Evolutionary conservation across 2,888 invertebrate species (phyloP), one percentile per base, ranked within the genome.

Genomic region (Xiphydria camelus): DNA sequence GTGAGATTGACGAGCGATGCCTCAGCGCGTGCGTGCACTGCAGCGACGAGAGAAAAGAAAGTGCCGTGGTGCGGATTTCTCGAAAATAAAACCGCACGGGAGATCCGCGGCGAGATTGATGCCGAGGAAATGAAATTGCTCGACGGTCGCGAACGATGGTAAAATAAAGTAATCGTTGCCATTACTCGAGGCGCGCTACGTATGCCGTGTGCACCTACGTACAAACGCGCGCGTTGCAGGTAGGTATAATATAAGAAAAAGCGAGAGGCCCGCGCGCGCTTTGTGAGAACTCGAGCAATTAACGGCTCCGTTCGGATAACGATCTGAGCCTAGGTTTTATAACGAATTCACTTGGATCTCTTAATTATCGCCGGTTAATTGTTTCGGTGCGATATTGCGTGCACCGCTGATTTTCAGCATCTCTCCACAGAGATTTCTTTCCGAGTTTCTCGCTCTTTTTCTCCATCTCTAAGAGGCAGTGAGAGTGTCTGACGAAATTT

Each of bases 221-320:
- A 23, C 22, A 23, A 23, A 18, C 18, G 46, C 39, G 42, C 39
- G 34, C 33, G 43, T 43, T 23, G 7, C 25, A 17, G 15, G 4
- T 36, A 10, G 20, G 17, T 7, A 14, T 3, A 19, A 22, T 36
- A 14, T 22, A 31, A 6, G 31, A 31, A n/a, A 5, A 5, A n/a
- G n/a, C n/a, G n/a, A n/a, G n/a, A n/a, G n/a, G n/a, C n/a, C n/a
- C n/a, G n/a, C n/a, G n/a, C n/a, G n/a, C n/a, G 47, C 37, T 55
- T 59, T 68, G 73, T 74, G 74, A 74, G 74, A 74, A 74, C 63
- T 62, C 68, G 63, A 61, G 70, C 71, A 74, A 73, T 74, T 74
- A 74, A 54, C 61, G 57, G 48, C 57, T 40, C 60, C 57, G 60
- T 61, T 62, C 59, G 57, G 64, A 65, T 67, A 53, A 54, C 57